phyloP scores from a whole-genome alignment of 2,113 vertebrate genomes.

The Dinomys branickii region DNA sequence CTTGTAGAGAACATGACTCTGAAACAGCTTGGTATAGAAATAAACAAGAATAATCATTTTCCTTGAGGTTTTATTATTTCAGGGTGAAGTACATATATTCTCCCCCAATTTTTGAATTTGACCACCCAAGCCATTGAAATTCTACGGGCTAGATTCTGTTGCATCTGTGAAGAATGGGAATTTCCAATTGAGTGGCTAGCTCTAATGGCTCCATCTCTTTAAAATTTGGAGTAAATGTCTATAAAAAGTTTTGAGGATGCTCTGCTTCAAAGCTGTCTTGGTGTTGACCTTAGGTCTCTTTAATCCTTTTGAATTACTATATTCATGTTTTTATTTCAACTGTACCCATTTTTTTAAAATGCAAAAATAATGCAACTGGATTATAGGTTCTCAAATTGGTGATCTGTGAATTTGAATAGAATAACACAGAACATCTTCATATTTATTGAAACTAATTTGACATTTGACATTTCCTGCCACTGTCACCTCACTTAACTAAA shows the following conservation, averaged over 20 bases:
- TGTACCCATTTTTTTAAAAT: not conserved
- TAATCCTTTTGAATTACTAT: not conserved
- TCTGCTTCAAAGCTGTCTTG: not conserved
- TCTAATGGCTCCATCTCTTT: not conserved
- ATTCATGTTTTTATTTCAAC: not conserved
- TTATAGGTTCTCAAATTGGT: not conserved
- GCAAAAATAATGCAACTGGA: not conserved
- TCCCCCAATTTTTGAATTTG: not conserved
- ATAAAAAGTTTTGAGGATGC: not conserved
- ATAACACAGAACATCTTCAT: not conserved
- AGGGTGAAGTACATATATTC: conserved; percentile 15
- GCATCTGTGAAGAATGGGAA: not conserved
- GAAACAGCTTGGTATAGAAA: not conserved
- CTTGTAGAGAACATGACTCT: not conserved
- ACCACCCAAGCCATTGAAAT: not conserved
- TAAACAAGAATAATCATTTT: not conserved
- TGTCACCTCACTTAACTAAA: not conserved
- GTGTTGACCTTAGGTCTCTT: not conserved
- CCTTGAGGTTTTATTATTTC: not conserved
- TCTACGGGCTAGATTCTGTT: not conserved
- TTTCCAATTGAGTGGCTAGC: not conserved
- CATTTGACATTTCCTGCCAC: not conserved
- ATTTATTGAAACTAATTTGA: not conserved
- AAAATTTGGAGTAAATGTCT: conserved; percentile 27
- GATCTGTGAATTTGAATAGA: not conserved